Conservation (phyloP, 1,140 invertebrate genomes). For the Drosophila repleta region DNA sequence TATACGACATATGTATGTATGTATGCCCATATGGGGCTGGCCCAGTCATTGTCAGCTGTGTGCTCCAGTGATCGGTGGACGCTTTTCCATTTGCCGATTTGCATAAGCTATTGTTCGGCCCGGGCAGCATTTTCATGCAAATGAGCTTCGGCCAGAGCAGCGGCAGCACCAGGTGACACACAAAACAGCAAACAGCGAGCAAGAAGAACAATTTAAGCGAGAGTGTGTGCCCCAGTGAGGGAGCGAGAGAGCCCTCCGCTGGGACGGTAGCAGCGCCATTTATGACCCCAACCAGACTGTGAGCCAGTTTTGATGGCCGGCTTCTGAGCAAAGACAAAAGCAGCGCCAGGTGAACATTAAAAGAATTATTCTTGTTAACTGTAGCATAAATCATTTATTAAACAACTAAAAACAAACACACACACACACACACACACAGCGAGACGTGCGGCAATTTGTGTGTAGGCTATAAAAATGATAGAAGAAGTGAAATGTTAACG, state of each 20-base stretch:
- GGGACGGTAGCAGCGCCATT: constrained; percentile 29
- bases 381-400: constrained; percentile 43
- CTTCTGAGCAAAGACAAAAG: constrained; percentile 12
- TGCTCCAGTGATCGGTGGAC: constrained; percentile 12
- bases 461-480: constrained; percentile 33
- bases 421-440: constrained; percentile 3
- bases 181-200: constrained; percentile 4
- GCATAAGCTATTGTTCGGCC: constrained; percentile 27
- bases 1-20: too few species aligned
- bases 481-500: constrained; percentile 59
- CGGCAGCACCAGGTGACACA: constrained; percentile 6
- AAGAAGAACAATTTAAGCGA: constrained; percentile 25
- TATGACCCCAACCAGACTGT: constrained; percentile 26
- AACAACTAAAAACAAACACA: constrained; percentile 15
- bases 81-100: constrained; percentile 35
- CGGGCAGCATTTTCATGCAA: constrained; percentile 36
- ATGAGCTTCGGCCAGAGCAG: constrained; percentile 9
- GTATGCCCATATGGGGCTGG: not conserved
- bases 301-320: constrained; percentile 35
- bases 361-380: constrained; percentile 54
- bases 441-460: constrained; percentile 10
- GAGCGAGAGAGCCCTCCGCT: not conserved
- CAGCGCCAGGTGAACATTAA: constrained; percentile 22
- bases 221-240: constrained; percentile 27
- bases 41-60: not conserved